Evolutionary conservation across 2,797 vertebrate species (phyloP).

Genomic region (Mus minutoides): DNA sequence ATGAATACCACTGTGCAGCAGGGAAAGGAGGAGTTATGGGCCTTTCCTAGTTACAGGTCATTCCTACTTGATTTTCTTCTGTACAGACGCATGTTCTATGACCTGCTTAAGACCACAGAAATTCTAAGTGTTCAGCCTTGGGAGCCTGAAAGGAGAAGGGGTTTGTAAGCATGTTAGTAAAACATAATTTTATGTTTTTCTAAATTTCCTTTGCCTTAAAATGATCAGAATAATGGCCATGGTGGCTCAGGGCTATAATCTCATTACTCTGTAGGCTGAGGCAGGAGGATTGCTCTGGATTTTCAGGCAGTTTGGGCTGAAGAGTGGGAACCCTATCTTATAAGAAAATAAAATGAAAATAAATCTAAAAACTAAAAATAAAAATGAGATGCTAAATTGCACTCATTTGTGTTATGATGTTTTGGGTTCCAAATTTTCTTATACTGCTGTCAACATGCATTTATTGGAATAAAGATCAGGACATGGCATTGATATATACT

Average conservation of each 20-base stretch:
- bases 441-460: background rate
- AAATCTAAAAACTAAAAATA: background rate
- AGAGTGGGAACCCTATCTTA: no score
- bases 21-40: background rate
- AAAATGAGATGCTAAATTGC: background rate
- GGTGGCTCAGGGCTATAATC: background rate
- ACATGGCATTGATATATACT: background rate
- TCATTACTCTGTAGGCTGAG: background rate
- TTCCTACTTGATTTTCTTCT: background rate
- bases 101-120: background rate
- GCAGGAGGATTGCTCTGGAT: no score
- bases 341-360: background rate
- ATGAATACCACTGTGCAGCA: background rate
- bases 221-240: background rate
- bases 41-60: background rate
- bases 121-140: background rate
- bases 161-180: background rate
- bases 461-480: background rate
- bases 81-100: background rate
- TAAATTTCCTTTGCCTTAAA: background rate
- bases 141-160: background rate
- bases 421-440: background rate
- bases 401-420: background rate
- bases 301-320: background rate
- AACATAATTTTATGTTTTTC: background rate